Evolutionary conservation across 1,140 invertebrate genomes (phyloP).

Genomic region (Oryctes rhinoceros): DNA sequence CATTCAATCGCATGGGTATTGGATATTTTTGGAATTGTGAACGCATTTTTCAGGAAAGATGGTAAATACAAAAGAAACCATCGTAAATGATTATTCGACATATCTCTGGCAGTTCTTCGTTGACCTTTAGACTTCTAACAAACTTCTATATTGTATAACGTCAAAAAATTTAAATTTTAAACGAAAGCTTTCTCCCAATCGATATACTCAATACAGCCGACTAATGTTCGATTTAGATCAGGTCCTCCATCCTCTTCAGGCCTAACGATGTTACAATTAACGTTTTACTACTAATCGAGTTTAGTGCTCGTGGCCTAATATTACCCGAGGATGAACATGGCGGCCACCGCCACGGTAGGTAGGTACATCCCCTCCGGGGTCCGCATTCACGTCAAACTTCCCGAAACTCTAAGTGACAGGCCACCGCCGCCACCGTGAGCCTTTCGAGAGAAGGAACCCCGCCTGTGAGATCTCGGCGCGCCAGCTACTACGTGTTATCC

Average conservation of each 20-base stretch:
- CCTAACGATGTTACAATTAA: not conserved
- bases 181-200: no score
- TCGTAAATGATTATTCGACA: no score
- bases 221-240: not conserved
- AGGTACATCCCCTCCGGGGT: not conserved
- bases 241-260: not conserved
- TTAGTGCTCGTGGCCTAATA: not conserved
- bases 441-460: not conserved
- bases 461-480: no score
- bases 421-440: not conserved
- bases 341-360: not conserved
- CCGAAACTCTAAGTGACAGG: constrained; percentile 11
- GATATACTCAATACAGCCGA: no score
- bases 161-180: no score
- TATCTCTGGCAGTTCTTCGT: no score
- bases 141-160: no score
- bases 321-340: not conserved
- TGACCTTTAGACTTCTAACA: no score
- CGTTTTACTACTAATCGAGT: constrained; percentile 15
- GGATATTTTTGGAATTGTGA: no score
- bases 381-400: constrained; percentile 3
- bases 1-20: no score
- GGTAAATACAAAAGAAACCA: no score
- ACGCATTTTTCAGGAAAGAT: no score
- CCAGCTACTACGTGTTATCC: not conserved